Conservation (phyloP, 2,113 vertebrate species). For the Entomyzon cyanotis region DNA sequence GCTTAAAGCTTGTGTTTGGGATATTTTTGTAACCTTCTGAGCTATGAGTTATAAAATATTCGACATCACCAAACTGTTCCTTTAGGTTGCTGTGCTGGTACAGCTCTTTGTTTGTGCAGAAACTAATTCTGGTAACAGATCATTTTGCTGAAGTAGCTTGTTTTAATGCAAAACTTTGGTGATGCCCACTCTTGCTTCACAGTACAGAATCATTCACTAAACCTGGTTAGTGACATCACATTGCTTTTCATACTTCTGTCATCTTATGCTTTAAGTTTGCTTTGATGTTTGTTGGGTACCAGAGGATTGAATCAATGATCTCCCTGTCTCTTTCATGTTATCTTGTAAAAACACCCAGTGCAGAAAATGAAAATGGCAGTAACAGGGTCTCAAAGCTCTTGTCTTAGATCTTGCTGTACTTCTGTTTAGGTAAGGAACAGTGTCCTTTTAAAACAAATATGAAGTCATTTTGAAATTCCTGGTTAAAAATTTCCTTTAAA, state of each 20-base stretch:
- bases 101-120: slow-evolving; percentile 52
- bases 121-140: slow-evolving; percentile 34
- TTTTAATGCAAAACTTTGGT: slow-evolving; percentile 83
- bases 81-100: slow-evolving; percentile 45
- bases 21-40: slow-evolving; percentile 69
- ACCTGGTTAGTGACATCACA: slow-evolving; percentile 80
- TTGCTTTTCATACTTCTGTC: slow-evolving; percentile 76
- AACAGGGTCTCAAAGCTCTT: not conserved
- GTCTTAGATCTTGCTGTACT: not conserved
- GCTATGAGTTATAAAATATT: slow-evolving; percentile 69
- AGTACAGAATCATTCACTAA: slow-evolving; percentile 68
- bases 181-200: slow-evolving; percentile 88
- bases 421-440: not conserved
- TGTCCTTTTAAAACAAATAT: not conserved
- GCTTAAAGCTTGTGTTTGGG: slow-evolving; percentile 67
- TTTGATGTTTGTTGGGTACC: slow-evolving; percentile 68
- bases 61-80: slow-evolving; percentile 74
- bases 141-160: slow-evolving; percentile 56
- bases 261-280: slow-evolving; percentile 83
- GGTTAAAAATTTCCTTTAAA: not conserved
- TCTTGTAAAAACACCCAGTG: not conserved
- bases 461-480: not conserved
- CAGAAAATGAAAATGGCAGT: not conserved
- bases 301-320: slow-evolving; percentile 86
- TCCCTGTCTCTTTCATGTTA: not conserved